Percentiles rank a stretch among this genome's conserved stretches.
phyloP scores from a whole-genome alignment of 2,888 invertebrate species.

The Syritta pipiens region DNA sequence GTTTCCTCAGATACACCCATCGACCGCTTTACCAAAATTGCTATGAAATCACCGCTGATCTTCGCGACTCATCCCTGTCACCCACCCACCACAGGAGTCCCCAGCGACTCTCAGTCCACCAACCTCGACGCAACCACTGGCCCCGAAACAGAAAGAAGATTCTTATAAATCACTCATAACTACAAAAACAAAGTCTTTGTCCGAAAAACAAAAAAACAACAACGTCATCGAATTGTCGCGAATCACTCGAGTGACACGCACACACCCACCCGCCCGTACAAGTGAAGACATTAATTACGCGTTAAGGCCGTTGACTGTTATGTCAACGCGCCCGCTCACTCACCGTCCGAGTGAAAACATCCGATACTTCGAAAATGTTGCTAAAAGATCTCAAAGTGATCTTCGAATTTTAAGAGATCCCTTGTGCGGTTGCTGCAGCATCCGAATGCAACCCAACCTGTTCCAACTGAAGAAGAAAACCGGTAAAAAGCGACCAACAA shows the following conservation, averaged over 20 bases:
- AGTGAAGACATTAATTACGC: neutral
- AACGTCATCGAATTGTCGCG: conserved; percentile 2
- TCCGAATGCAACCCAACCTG: conserved; percentile 58
- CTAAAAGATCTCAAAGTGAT: neutral
- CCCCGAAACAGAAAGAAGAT: neutral
- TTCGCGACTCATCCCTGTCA: too few relatives aligned
- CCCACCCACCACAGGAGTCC: too few relatives aligned
- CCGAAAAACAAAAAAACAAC: neutral
- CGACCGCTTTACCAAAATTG: too few relatives aligned
- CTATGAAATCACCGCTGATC: too few relatives aligned
- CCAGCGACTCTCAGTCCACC: too few relatives aligned
- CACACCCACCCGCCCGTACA: neutral
- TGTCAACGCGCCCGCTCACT: neutral
- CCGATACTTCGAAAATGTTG: conserved; percentile 15
- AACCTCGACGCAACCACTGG: conserved; percentile 12
- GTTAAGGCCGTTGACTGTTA: conserved; percentile 20
- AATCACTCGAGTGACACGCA: conserved; percentile 15
- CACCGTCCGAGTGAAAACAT: neutral
- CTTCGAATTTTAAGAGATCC: conserved; percentile 36
- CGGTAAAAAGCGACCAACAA: conserved; percentile 40
- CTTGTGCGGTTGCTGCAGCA: neutral
- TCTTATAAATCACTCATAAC: conserved; percentile 29
- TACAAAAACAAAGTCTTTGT: conserved; percentile 21
- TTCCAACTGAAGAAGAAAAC: conserved; percentile 40
- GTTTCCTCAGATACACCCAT: too few relatives aligned